Evolutionary conservation across 2,888 invertebrate species (phyloP).

Genomic region (Orthosia cruda): DNA sequence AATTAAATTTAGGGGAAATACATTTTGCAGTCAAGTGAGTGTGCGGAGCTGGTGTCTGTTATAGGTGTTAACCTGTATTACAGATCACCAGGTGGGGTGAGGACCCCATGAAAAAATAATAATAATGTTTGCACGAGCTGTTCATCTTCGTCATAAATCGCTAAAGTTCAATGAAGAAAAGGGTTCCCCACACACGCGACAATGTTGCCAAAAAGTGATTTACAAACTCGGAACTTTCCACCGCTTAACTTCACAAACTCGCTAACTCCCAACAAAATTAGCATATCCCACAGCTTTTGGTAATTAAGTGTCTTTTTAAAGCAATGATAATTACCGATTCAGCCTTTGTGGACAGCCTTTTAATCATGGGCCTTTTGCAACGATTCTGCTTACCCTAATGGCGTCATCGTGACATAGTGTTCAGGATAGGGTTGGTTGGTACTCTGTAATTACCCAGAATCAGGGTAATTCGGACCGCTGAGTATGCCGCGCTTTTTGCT

Average conservation of each 20-base stretch:
- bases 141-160: constrained; percentile 23
- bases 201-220: constrained; percentile 44
- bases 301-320: constrained; percentile 70
- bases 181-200: constrained; percentile 1
- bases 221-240: constrained; percentile 40
- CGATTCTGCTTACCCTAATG: constrained; percentile 89
- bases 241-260: constrained; percentile 32
- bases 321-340: constrained; percentile 71
- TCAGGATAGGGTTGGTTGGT: constrained; percentile 84
- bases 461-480: constrained; percentile 87
- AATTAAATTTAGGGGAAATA: too few relatives aligned
- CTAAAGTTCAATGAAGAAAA: constrained; percentile 36
- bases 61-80: too few relatives aligned
- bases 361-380: constrained; percentile 75
- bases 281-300: constrained; percentile 54
- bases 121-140: too few relatives aligned
- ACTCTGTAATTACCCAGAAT: constrained; percentile 89
- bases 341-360: constrained; percentile 70
- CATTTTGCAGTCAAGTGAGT: too few relatives aligned
- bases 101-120: too few relatives aligned
- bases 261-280: constrained; percentile 50
- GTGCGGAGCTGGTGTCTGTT: too few relatives aligned
- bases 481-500: constrained; percentile 87
- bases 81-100: too few relatives aligned
- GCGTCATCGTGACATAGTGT: constrained; percentile 90